phyloP scores from a whole-genome alignment of 1,140 invertebrate species.

The Nephila pilipes region DNA sequence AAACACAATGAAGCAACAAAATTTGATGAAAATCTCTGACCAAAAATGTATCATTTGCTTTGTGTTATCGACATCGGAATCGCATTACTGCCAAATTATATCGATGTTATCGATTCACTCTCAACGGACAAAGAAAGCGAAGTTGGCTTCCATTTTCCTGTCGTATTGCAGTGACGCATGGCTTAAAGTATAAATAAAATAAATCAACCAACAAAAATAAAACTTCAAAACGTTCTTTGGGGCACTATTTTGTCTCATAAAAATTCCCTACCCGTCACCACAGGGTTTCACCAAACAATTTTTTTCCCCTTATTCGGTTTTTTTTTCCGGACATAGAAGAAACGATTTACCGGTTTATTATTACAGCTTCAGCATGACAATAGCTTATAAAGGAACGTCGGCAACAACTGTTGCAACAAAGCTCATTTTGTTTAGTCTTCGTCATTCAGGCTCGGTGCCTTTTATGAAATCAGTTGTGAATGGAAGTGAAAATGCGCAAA shows the following conservation, averaged over 20 bases:
- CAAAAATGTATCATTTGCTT: slow-evolving; percentile 4
- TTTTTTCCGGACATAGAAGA: background rate
- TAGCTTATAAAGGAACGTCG: background rate
- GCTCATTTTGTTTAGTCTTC: background rate
- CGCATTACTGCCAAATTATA: slow-evolving; percentile 50
- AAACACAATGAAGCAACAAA: background rate
- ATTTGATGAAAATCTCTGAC: background rate
- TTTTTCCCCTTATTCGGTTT: background rate
- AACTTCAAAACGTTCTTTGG: background rate
- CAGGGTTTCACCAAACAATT: slow-evolving; percentile 8
- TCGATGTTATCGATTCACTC: slow-evolving; percentile 41
- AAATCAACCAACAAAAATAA: background rate
- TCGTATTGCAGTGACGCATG: slow-evolving; percentile 33
- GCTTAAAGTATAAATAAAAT: background rate
- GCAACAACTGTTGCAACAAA: slow-evolving; percentile 31
- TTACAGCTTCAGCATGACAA: slow-evolving; percentile 19
- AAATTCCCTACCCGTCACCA: slow-evolving; percentile 33
- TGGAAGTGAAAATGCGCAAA: too few relatives aligned
- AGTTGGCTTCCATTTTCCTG: background rate
- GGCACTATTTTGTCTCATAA: slow-evolving; percentile 39
- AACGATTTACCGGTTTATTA: slow-evolving; percentile 46
- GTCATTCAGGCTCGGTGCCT: background rate
- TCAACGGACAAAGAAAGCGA: background rate
- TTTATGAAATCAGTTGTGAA: too few relatives aligned
- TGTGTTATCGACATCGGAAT: slow-evolving; percentile 42